Base-by-base conservation (phyloP, 1,140 invertebrate species). In the Neotoxoptera formosana region DNA sequence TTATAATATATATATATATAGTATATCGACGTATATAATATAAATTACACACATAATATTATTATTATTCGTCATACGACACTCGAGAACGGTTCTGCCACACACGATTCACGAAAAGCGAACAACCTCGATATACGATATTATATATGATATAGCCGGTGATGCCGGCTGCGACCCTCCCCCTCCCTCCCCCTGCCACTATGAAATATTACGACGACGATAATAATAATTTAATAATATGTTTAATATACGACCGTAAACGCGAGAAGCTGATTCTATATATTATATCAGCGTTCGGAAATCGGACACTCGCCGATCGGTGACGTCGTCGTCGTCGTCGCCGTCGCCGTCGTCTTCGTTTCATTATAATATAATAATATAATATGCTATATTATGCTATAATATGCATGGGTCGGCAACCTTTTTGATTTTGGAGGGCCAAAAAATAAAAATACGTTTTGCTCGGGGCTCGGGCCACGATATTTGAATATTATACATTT, bases 111-210 rank as follows among this genome's bases (percentile, higher is more conserved):
- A 67, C 4, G 30, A 4, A 11, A 1, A 76, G 60, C 14, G 4
- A 76, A 76, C 60, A n/a, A 76, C 60, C 60, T 76, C 60, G 60
- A n/a, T n/a, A 76, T 76, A 76, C n/a, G 60, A 67, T 67, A 67
- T 60, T 7, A n/a, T 30, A 41, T n/a, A 53, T 56, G 25, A 56
- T 56, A 30, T 30, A 14, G 9, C 60, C 30, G 25, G 25, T 67
- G 9, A 30, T 67, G 23, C 60, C 14, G 14, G 30, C 11, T n/a
- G 4, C 60, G 17, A n/a, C 30, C 60, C 60, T 4, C 41, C 41
- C 4, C 41, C 41, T 76, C 30, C 60, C 60, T 4, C 41, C 41
- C 4, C 41, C 41, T 2, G 1, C 41, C 4, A 41, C 1, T 41
- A 14, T 14, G 60, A 30, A n/a, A 76, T 76, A n/a, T 76, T 34